Conservation (phyloP, 2,113 vertebrate genomes). For the Serilophus lunatus region DNA sequence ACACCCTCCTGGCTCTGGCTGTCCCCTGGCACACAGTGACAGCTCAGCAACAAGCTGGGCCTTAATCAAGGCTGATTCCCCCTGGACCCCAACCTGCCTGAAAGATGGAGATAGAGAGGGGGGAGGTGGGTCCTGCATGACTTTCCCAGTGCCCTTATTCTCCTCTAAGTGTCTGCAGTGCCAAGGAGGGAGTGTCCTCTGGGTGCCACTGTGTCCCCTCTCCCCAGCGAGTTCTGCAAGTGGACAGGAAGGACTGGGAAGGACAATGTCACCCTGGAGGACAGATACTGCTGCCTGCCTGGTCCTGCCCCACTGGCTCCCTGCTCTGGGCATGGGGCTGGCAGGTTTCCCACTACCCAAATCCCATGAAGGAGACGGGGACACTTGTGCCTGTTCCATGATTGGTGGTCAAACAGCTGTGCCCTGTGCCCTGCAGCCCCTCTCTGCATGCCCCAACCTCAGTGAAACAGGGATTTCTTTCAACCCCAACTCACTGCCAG, state of each 20-base stretch:
- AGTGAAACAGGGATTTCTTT: neutral
- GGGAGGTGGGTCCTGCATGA: neutral
- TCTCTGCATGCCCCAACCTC: neutral
- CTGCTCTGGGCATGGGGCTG: rapidly evolving
- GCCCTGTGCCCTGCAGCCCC: too few species aligned
- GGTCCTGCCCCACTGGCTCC: neutral
- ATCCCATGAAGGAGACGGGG: neutral
- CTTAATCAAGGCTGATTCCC: neutral
- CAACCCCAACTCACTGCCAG: neutral
- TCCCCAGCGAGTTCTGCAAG: neutral
- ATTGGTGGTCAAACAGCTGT: rapidly evolving
- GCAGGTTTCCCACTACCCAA: neutral
- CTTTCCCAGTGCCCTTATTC: neutral
- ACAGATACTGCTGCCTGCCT: neutral
- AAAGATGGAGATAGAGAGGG: neutral
- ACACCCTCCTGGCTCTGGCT: neutral
- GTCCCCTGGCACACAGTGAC: neutral
- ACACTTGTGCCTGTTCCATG: neutral
- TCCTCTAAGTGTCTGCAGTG: neutral
- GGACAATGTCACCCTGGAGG: neutral
- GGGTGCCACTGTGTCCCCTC: neutral
- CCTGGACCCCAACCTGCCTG: neutral
- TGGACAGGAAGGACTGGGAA: neutral
- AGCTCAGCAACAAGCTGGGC: rapidly evolving
- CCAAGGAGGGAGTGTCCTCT: neutral